These are phyloP conservation scores for Papio anubis DNA, from an alignment of 2,113 vertebrate species.

Conservation along the genomic window DNA sequence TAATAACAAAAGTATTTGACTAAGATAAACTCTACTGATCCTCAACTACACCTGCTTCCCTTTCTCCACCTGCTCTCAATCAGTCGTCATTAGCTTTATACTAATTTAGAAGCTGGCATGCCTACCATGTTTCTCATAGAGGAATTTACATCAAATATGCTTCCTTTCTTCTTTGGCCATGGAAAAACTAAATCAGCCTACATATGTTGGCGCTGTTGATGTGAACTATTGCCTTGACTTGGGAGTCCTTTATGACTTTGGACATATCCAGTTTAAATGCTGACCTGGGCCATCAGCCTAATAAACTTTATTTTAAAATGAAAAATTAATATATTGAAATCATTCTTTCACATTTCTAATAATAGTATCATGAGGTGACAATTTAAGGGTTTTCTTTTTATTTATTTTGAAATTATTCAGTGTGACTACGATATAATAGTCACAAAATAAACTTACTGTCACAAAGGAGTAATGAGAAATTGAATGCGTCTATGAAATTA, in stretches of 20 bases:
- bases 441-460: no score
- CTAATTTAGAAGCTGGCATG: not conserved
- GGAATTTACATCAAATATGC: not conserved
- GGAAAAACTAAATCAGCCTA: not conserved
- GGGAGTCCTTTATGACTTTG: not conserved
- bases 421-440: no score
- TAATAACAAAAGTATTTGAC: not conserved
- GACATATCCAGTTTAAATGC: not conserved
- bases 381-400: not conserved
- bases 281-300: no score
- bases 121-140: not conserved
- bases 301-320: not conserved
- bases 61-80: not conserved
- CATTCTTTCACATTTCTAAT: no score
- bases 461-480: not conserved
- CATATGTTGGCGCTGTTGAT: no score
- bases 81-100: not conserved
- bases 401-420: no score
- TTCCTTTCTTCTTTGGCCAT: not conserved
- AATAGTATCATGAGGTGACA: no score
- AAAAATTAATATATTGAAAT: not conserved
- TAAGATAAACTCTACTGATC: not conserved
- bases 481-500: not conserved
- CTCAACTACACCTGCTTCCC: not conserved
- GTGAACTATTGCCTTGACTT: not conserved